Conservation (phyloP, 2,797 vertebrate species). For the Labroides dimidiatus region DNA sequence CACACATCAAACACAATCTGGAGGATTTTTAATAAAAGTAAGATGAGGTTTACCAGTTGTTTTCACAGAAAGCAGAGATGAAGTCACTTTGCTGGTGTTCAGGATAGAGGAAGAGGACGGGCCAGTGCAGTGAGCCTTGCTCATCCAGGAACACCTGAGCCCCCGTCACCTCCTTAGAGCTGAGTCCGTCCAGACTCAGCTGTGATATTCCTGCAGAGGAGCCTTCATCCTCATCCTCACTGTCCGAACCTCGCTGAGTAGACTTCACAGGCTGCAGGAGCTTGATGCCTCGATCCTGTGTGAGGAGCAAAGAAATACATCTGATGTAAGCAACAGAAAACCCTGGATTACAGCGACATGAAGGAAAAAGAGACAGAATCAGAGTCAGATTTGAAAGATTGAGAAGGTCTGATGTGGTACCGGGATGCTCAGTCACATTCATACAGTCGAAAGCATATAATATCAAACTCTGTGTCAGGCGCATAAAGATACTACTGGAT, state of each 20-base stretch:
- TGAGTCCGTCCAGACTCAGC: conserved; percentile 82
- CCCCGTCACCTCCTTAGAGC: conserved; percentile 81
- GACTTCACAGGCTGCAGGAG: conserved; percentile 66
- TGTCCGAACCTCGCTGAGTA: conserved; percentile 64
- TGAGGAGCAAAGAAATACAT: background rate
- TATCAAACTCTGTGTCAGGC: too few relatives aligned
- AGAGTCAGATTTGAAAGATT: too few relatives aligned
- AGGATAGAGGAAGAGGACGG: conserved; percentile 94
- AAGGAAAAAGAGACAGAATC: too few relatives aligned
- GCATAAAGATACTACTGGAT: too few relatives aligned
- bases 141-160: conserved; percentile 87
- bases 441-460: too few relatives aligned
- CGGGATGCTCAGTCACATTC: too few relatives aligned
- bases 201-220: conserved; percentile 71
- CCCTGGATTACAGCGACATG: too few relatives aligned
- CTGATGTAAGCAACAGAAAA: background rate
- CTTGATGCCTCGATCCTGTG: conserved; percentile 89
- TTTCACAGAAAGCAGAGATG: conserved; percentile 92
- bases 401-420: too few relatives aligned
- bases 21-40: too few relatives aligned
- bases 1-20: too few relatives aligned
- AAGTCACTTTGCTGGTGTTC: conserved; percentile 95
- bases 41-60: conserved; percentile 87
- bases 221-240: conserved; percentile 76
- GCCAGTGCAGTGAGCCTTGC: conserved; percentile 90